A percentile compares a stretch with the other conserved stretches of the same genome.
phyloP scores from a whole-genome alignment of 2,888 invertebrate genomes.

The Frankliniella fusca region DNA sequence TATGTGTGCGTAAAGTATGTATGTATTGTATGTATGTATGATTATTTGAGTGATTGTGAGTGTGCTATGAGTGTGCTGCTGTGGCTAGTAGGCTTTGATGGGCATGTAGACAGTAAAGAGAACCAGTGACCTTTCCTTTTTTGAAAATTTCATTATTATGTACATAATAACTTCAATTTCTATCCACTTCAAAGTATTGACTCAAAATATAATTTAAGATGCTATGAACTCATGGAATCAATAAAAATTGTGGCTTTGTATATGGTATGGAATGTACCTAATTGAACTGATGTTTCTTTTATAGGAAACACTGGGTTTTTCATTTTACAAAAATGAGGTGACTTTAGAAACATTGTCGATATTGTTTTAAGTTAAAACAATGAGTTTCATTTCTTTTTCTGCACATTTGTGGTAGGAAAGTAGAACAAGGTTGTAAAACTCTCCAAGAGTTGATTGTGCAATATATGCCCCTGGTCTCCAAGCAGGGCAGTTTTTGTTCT shows the following conservation, averaged over 20 bases:
- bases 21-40: slow-evolving; percentile 23
- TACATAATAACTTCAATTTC: slow-evolving; percentile 15
- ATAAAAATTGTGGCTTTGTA: slow-evolving; percentile 14
- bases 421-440: not conserved
- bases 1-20: slow-evolving; percentile 9
- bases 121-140: slow-evolving; percentile 1
- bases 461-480: not conserved
- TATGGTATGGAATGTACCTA: slow-evolving; percentile 21
- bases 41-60: not conserved
- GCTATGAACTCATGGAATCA: not conserved
- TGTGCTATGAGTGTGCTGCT: not conserved
- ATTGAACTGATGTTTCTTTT: not conserved
- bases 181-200: slow-evolving; percentile 20
- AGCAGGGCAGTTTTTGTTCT: not conserved
- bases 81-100: not conserved
- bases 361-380: not conserved
- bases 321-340: not conserved
- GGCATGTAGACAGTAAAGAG: not conserved
- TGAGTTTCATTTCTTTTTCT: not conserved
- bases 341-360: not conserved
- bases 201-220: slow-evolving; percentile 6
- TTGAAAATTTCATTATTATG: slow-evolving; percentile 11
- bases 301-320: not conserved
- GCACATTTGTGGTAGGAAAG: slow-evolving; percentile 14
- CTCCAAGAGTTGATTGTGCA: not conserved